Base-by-base conservation (phyloP, 2,797 vertebrate genomes). In the Xiphophorus birchmanni region DNA sequence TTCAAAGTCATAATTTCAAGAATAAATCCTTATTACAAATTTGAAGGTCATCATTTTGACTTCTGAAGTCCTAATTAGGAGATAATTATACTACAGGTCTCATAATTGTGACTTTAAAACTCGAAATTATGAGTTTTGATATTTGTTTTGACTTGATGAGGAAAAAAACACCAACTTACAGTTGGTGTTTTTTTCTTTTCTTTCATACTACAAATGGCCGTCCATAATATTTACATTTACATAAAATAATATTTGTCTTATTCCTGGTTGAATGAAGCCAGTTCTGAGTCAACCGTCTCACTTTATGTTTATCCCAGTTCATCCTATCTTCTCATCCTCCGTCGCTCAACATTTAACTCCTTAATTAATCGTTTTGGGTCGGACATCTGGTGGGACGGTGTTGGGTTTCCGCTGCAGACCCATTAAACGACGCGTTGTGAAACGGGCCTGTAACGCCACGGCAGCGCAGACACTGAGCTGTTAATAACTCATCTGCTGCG, bases 351-450 rank as follows among this genome's bases (percentile, higher is more conserved):
- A 45, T 83, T 82, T 76, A 83, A 58, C 73, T 80, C 37, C 44
- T 56, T 58, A 11, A 69, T 82, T 58, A 74, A 86, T 54, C 72
- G 1, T 65, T 79, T 80, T 56, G 10, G 79, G 58, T 76, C 67
- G 65, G 80, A 90, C 85, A 87, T 86, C 89, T 92, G 87, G 78
- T 74, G 79, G 79, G 32, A 52, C 4, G 50, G 8, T 8, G 50
- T 52, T 7, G 2, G 21, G 50, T 52, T 52, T 52, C 50, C 21
- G 2, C 50, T 52, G 50, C 50, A 52, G 21, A 52, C 7, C 73
- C 47, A 78, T 69, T 79, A 84, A 78, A 74, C 71, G 73, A 18
- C 60, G 45, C 60, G n/a, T 73, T 76, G 80, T 35, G 75, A 74
- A 80, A 65, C 44, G 44, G 47, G 67, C 47, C 58, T 80, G 87